These are phyloP conservation scores for Aplodontia rufa DNA, from an alignment of 2,113 vertebrate species.

Conservation along the genomic window DNA sequence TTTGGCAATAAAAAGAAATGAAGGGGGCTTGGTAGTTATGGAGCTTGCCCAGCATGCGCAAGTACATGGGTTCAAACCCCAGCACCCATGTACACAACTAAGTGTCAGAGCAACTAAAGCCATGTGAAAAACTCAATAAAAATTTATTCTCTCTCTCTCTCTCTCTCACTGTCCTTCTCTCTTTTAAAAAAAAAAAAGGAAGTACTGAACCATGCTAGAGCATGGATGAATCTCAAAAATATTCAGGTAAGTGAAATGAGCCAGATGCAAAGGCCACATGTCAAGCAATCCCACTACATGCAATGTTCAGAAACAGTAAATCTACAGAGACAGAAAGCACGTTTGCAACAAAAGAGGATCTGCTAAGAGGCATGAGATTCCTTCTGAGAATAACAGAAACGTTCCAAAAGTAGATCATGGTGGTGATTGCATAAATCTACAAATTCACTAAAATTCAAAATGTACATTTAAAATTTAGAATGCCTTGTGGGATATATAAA, in stretches of 20 bases:
- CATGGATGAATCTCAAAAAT: background rate
- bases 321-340: background rate
- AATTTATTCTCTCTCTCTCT: too few relatives aligned
- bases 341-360: background rate
- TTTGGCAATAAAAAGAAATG: background rate
- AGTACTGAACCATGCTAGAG: background rate
- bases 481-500: background rate
- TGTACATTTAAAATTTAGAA: background rate
- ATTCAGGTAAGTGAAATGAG: background rate
- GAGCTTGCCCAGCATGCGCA: too few relatives aligned
- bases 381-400: background rate
- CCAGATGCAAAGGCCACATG: background rate
- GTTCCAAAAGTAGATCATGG: background rate
- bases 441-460: constrained; percentile 34
- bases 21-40: too few relatives aligned
- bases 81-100: too few relatives aligned
- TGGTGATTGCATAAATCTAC: background rate
- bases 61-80: too few relatives aligned
- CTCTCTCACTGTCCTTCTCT: too few relatives aligned
- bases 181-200: too few relatives aligned
- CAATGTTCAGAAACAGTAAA: background rate
- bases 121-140: too few relatives aligned
- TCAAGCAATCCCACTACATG: background rate
- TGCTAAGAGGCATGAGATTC: background rate
- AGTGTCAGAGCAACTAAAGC: too few relatives aligned